These are phyloP conservation scores for Drosophila kanekoi DNA, from an alignment of 2,888 invertebrate species.

Conservation along the genomic window DNA sequence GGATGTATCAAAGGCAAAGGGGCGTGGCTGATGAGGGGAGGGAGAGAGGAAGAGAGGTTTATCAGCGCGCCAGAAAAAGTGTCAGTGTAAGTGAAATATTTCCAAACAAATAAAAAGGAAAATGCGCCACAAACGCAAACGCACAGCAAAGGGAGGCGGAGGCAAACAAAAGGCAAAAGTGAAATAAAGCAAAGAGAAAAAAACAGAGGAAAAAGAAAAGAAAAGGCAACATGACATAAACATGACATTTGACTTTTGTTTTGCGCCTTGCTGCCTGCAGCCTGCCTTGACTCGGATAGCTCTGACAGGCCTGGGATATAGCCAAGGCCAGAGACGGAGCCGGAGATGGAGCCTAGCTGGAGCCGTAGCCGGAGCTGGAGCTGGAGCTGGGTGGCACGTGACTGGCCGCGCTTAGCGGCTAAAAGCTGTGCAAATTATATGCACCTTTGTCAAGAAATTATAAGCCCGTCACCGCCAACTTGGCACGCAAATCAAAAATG, in stretches of 20 bases:
- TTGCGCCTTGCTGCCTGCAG: slow-evolving; percentile 27
- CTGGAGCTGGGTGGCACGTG: slow-evolving; percentile 52
- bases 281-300: slow-evolving; percentile 38
- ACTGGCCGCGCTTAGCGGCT: slow-evolving; percentile 62
- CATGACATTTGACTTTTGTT: slow-evolving; percentile 80
- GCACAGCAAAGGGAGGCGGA: slow-evolving; percentile 34
- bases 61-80: slow-evolving; percentile 56
- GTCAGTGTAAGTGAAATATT: slow-evolving; percentile 76
- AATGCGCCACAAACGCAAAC: slow-evolving; percentile 37
- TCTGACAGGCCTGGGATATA: slow-evolving; percentile 30
- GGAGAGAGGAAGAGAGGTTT: slow-evolving; percentile 31
- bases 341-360: background rate
- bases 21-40: background rate
- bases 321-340: background rate
- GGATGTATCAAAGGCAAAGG: background rate
- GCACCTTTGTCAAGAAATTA: slow-evolving; percentile 80
- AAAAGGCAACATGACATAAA: slow-evolving; percentile 77
- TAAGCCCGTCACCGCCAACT: slow-evolving; percentile 66
- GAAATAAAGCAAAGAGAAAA: slow-evolving; percentile 57
- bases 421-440: slow-evolving; percentile 69
- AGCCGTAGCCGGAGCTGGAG: background rate
- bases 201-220: slow-evolving; percentile 17
- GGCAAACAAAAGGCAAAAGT: slow-evolving; percentile 59
- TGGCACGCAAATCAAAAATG: slow-evolving; percentile 75
- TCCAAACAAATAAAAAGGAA: slow-evolving; percentile 73